Evolutionary conservation across 2,797 vertebrate genomes (phyloP).

Genomic region (Channa striata): DNA sequence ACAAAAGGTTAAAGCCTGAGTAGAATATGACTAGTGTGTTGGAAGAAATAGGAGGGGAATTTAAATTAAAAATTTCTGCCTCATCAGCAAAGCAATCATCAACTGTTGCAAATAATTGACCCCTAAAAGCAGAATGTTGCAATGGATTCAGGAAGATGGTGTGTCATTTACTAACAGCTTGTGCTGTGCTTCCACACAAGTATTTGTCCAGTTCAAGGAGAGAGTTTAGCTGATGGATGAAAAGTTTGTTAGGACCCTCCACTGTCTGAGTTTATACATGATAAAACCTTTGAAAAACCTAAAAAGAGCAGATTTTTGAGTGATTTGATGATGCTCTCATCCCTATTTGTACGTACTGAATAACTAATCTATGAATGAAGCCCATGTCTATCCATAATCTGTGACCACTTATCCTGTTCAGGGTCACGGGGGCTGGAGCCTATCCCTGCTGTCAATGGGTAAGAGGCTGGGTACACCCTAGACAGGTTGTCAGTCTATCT

Average conservation of each 20-base stretch:
- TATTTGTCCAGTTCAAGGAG: slow-evolving; percentile 5
- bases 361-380: slow-evolving; percentile 13
- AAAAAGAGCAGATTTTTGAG: background rate
- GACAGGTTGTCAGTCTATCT: too few relatives aligned
- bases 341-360: background rate
- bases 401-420: too few relatives aligned
- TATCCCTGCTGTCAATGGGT: too few relatives aligned
- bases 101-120: background rate
- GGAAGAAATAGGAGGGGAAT: background rate
- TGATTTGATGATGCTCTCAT: too few relatives aligned
- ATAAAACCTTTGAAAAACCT: background rate
- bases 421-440: too few relatives aligned
- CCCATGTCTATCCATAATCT: too few relatives aligned
- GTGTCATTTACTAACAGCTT: background rate
- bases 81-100: slow-evolving; percentile 9
- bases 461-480: too few relatives aligned
- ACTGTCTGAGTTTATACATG: background rate
- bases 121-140: slow-evolving; percentile 16
- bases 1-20: background rate
- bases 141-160: slow-evolving; percentile 3
- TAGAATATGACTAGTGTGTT: background rate
- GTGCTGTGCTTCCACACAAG: background rate
- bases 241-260: background rate
- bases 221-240: slow-evolving; percentile 2
- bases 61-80: slow-evolving; percentile 9